Base-by-base conservation (phyloP, 2,888 invertebrate genomes). In the Dorcus hopei region DNA sequence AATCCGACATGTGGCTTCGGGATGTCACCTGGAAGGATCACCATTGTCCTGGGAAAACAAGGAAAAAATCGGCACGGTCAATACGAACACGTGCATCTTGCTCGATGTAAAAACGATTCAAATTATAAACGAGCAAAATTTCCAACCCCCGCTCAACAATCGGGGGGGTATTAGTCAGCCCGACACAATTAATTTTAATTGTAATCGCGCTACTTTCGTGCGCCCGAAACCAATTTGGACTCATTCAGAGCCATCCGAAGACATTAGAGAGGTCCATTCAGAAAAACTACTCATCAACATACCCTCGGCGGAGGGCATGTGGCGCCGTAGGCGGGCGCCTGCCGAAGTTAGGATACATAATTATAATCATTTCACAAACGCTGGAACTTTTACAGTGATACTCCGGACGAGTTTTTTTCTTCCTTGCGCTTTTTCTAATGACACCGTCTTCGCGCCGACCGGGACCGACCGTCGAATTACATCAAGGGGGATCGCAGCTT, bases 251-350 rank as follows among this genome's bases (percentile, higher is more conserved):
- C 55, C 53, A 56, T 49, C 39, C 49, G 59, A 50, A 56, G 57
- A 53, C 52, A 49, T 52, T 52, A 52, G 48, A 47, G 57, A 54
- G 54, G 51, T 57, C 60, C 60, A 60, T 60, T 60, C 60, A 60
- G 60, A 57, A 60, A 57, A 57, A 57, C 57, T 52, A 49, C 61
- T 54, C 61, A 49, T 61, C 52, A 53, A 54, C 58, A 56, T 58
- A 55, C 58, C 61, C 42, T 9, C 33, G 57, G 52, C 53, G 57
- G 61, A 60, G 61, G 66, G 70, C 68, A 69, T 68, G 65, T 71
- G 74, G 76, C 76, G 76, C 75, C 76, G 73, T 72, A 73, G 75
- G 75, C 76, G 75, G 74, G 69, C 74, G 72, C 67, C 74, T 70
- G 72, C 68, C 71, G 69, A 71, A 70, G 72, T 70, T 70, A 65